Evolutionary conservation across 1,140 invertebrate genomes (phyloP).

Genomic region (Drosophila ficusphila): DNA sequence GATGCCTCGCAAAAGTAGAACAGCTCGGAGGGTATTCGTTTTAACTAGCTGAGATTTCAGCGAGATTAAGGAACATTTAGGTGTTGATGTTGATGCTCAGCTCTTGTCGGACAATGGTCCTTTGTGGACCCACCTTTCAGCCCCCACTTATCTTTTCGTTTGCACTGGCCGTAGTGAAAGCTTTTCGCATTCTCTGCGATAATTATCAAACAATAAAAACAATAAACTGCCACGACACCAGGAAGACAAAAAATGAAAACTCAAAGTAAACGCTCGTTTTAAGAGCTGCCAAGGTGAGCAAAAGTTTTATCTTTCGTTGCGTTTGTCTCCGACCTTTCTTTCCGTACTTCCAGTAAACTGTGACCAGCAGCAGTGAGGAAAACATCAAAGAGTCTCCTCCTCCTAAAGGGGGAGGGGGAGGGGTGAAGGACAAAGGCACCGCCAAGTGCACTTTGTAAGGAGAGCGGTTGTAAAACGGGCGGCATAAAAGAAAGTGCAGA

Average conservation of each 20-base stretch:
- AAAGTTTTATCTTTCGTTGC: constrained; percentile 67
- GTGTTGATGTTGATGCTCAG: constrained; percentile 23
- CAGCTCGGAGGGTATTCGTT: constrained; percentile 5
- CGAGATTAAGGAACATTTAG: constrained; percentile 29
- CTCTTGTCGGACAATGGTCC: constrained; percentile 39
- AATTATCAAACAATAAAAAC: constrained; percentile 81
- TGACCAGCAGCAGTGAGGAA: constrained; percentile 67
- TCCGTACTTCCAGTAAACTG: constrained; percentile 41
- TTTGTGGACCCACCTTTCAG: constrained; percentile 49
- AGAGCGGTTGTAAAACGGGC: constrained; percentile 54
- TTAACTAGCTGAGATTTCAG: constrained; percentile 25
- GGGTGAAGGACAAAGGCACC: constrained; percentile 44
- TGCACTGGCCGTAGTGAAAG: constrained; percentile 42
- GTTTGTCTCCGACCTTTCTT: constrained; percentile 26
- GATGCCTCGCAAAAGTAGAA: constrained; percentile 3
- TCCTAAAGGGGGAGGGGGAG: constrained; percentile 25
- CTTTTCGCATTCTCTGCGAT: constrained; percentile 58
- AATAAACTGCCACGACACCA: constrained; percentile 76
- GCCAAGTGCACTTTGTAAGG: constrained; percentile 78
- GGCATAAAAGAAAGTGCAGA: constrained; percentile 66
- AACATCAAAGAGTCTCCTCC: constrained; percentile 64
- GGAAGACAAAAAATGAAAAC: constrained; percentile 31
- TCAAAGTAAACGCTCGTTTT: constrained; percentile 25
- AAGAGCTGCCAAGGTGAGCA: constrained; percentile 58
- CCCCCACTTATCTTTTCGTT: constrained; percentile 46